These are phyloP conservation scores for Rhabdophis nuchalis DNA, from an alignment of 2,797 vertebrate species.

Conservation along the genomic window DNA sequence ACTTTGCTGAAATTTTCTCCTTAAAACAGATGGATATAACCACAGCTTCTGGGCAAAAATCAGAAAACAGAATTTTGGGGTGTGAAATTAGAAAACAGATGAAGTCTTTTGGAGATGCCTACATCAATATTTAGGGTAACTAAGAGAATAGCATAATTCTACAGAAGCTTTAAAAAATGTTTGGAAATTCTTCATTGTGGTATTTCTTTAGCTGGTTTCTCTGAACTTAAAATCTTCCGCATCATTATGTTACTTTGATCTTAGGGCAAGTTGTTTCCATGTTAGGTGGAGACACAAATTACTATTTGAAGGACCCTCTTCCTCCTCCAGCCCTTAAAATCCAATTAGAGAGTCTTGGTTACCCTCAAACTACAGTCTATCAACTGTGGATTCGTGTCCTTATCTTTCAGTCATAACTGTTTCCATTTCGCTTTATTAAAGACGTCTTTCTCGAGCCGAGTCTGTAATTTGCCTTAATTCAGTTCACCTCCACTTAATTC, in stretches of 20 bases:
- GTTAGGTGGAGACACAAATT: neutral
- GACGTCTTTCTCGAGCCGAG: neutral
- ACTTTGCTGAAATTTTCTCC: neutral
- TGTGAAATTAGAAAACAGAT: neutral
- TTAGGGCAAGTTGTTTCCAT: neutral
- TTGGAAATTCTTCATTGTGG: neutral
- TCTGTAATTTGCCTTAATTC: conserved; percentile 28
- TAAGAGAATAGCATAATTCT: neutral
- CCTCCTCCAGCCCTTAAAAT: neutral
- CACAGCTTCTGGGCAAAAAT: neutral
- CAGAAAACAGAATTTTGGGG: neutral
- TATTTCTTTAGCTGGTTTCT: neutral
- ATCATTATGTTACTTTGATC: neutral
- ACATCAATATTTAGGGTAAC: neutral
- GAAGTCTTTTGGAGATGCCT: neutral
- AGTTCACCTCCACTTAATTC: conserved; percentile 31
- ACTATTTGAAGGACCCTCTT: neutral
- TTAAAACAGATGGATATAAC: neutral
- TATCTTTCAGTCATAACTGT: conserved; percentile 13
- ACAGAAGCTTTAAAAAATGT: neutral
- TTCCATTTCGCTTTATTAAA: conserved; percentile 19
- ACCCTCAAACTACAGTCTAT: neutral
- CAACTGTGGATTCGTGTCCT: neutral
- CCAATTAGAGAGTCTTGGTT: neutral
- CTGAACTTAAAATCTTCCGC: neutral